Percentiles rank a stretch among this genome's conserved stretches.
These are phyloP conservation scores for Leptopilina clavipes DNA, from an alignment of 1,140 invertebrate species.

Conservation along the genomic window DNA sequence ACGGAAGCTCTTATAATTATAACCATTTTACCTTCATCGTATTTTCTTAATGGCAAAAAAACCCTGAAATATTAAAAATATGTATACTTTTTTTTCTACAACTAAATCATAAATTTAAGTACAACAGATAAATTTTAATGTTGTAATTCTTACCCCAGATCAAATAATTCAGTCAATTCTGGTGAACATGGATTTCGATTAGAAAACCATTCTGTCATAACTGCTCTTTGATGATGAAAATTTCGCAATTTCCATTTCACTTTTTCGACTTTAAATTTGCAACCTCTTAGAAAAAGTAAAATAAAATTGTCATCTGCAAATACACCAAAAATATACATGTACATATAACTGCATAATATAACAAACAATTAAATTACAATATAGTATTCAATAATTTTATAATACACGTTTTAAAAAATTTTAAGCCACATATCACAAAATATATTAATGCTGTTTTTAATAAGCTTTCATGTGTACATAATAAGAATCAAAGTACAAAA, in stretches of 20 bases:
- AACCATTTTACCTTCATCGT: constrained; percentile 74
- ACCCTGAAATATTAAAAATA: constrained; percentile 63
- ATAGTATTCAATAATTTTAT: no score
- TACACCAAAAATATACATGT: background rate
- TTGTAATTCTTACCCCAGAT: constrained; percentile 70
- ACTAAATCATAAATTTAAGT: background rate
- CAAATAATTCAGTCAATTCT: constrained; percentile 76
- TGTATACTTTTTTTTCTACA: background rate
- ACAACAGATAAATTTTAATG: no score
- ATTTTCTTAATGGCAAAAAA: constrained; percentile 77
- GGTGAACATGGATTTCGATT: constrained; percentile 77
- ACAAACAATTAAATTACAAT: no score
- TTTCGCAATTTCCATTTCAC: constrained; percentile 77
- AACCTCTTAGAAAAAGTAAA: constrained; percentile 78
- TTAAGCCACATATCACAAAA: no score
- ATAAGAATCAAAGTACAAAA: no score
- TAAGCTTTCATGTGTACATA: no score
- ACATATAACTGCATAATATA: background rate
- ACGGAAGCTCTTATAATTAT: constrained; percentile 76
- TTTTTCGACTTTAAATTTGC: constrained; percentile 78
- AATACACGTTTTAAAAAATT: no score
- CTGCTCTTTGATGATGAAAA: constrained; percentile 76
- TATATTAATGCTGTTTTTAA: no score
- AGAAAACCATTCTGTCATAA: constrained; percentile 77
- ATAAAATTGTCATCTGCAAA: constrained; percentile 75